These are phyloP conservation scores for Spodoptera littoralis DNA, from an alignment of 2,888 invertebrate genomes.

Conservation along the genomic window DNA sequence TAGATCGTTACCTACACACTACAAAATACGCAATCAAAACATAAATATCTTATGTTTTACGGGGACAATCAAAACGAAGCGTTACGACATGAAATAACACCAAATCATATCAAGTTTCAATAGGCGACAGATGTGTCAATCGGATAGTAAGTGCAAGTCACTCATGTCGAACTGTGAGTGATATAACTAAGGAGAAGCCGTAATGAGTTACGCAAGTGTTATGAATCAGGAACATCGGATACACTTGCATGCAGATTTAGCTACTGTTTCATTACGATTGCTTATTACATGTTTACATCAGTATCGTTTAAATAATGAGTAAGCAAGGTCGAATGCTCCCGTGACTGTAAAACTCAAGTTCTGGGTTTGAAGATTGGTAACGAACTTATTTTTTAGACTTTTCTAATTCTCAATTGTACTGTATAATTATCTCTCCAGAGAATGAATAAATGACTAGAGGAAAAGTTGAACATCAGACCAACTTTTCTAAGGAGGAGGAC, in stretches of 20 bases:
- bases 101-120: neutral
- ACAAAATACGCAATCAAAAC: too few relatives aligned
- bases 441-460: too few relatives aligned
- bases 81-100: neutral
- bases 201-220: conserved; percentile 56
- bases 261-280: conserved; percentile 25
- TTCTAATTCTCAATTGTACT: too few relatives aligned
- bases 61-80: neutral
- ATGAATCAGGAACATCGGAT: conserved; percentile 53
- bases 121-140: conserved; percentile 20
- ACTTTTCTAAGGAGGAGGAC: too few relatives aligned
- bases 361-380: too few relatives aligned
- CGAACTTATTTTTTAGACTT: too few relatives aligned
- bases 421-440: too few relatives aligned
- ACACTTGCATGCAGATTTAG: conserved; percentile 43
- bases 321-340: too few relatives aligned
- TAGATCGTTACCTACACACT: too few relatives aligned
- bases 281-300: conserved; percentile 19
- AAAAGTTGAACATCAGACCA: too few relatives aligned
- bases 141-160: conserved; percentile 31
- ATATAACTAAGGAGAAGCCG: conserved; percentile 51
- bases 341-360: too few relatives aligned
- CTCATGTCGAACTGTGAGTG: conserved; percentile 21
- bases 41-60: too few relatives aligned
- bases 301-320: neutral